These are phyloP conservation scores for Calameuta filiformis DNA, from an alignment of 2,888 invertebrate species.

Conservation along the genomic window DNA sequence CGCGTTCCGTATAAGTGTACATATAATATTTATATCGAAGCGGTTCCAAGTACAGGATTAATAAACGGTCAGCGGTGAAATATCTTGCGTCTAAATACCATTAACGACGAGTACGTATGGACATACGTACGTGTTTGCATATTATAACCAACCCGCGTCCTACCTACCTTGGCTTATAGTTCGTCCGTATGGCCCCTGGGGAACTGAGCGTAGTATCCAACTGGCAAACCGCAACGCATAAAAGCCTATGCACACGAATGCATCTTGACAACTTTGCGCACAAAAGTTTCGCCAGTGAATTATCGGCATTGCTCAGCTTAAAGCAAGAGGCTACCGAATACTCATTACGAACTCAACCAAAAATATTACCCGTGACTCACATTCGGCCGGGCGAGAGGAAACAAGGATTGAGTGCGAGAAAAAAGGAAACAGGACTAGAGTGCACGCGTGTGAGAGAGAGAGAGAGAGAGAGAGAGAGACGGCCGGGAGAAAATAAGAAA, in stretches of 20 bases:
- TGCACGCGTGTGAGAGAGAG: not conserved
- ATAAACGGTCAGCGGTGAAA: constrained; percentile 27
- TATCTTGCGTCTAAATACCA: constrained; percentile 30
- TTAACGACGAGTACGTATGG: constrained; percentile 12
- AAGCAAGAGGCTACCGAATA: constrained; percentile 4
- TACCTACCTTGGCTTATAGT: not conserved
- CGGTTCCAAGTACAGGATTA: constrained; percentile 28
- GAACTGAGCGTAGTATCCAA: not conserved
- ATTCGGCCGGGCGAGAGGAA: not conserved
- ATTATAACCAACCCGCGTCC: constrained; percentile 18
- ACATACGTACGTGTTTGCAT: constrained; percentile 11
- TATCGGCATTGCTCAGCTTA: constrained; percentile 6
- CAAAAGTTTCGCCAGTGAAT: constrained; percentile 18
- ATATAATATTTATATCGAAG: constrained; percentile 8
- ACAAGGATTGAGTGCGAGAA: not conserved
- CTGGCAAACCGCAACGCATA: not conserved
- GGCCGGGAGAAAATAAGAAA: not conserved
- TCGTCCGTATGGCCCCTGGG: not conserved
- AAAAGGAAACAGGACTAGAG: not conserved
- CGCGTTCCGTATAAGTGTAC: constrained; percentile 14
- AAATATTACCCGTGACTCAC: constrained; percentile 2
- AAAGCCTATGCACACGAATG: not conserved
- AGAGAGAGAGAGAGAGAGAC: not conserved
- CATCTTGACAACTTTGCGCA: not conserved
- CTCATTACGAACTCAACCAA: constrained; percentile 2